A percentile compares a stretch with the other conserved stretches of the same genome.
Conservation (phyloP, 2,113 vertebrate species). For the Saccopteryx leptura region DNA sequence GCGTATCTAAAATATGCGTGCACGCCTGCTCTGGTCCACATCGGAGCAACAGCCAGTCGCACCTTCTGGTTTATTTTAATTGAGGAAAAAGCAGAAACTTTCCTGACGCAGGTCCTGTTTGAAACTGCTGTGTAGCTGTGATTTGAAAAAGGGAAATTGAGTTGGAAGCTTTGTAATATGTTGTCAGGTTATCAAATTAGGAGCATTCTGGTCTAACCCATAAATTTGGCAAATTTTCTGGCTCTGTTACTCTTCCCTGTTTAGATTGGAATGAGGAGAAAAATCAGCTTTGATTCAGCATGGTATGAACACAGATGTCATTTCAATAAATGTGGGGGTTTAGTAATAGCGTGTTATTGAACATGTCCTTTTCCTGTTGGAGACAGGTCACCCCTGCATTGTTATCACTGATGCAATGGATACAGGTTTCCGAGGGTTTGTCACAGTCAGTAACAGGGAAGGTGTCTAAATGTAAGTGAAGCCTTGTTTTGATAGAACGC, state of each 20-base stretch:
- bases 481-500: constrained; percentile 89
- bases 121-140: constrained; percentile 75
- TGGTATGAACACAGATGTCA: constrained; percentile 65
- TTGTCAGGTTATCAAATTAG: constrained; percentile 83
- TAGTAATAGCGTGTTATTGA: constrained; percentile 75
- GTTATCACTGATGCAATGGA: constrained; percentile 52
- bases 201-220: constrained; percentile 69
- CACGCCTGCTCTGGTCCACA: constrained; percentile 68
- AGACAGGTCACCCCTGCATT: constrained; percentile 70
- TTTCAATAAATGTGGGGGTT: constrained; percentile 62
- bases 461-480: constrained; percentile 77
- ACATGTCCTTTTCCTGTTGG: constrained; percentile 68
- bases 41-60: constrained; percentile 68
- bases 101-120: constrained; percentile 74
- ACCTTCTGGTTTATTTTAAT: constrained; percentile 86
- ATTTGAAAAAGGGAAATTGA: constrained; percentile 83
- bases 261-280: not conserved
- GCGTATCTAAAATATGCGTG: not conserved
- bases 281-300: constrained; percentile 30
- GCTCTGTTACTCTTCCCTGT: not conserved
- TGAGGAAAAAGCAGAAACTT: constrained; percentile 84
- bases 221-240: constrained; percentile 73
- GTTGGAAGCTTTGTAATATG: constrained; percentile 83
- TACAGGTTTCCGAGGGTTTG: constrained; percentile 69
- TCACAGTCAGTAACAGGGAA: constrained; percentile 67